phyloP scores from a whole-genome alignment of 2,113 vertebrate genomes.

The Amphilophus citrinellus region DNA sequence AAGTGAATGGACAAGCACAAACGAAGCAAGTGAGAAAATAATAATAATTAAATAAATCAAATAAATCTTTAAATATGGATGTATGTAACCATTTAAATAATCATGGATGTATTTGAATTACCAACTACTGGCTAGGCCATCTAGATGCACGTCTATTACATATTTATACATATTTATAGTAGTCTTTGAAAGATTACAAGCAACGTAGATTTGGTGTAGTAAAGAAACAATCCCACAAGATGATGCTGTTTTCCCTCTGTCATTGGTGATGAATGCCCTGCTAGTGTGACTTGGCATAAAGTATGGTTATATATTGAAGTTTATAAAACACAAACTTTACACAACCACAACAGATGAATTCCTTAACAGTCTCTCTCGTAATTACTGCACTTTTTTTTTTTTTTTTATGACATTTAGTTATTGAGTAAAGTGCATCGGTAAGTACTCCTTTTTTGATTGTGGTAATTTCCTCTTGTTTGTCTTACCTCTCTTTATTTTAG shows the following conservation, averaged over 20 bases:
- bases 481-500: slow-evolving; percentile 21
- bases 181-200: not conserved
- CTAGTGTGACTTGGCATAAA: not conserved
- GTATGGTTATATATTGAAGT: not conserved
- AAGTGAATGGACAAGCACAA: too few relatives aligned
- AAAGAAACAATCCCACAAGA: slow-evolving; percentile 37
- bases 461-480: not conserved
- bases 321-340: not conserved
- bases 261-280: not conserved
- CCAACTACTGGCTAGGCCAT: not conserved
- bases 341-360: not conserved
- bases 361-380: not conserved
- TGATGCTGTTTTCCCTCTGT: slow-evolving; percentile 37
- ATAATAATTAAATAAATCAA: too few relatives aligned
- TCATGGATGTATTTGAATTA: not conserved
- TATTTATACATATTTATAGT: not conserved
- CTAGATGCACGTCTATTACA: not conserved
- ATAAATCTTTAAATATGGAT: too few relatives aligned
- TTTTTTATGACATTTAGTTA: not conserved
- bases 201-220: slow-evolving; percentile 8
- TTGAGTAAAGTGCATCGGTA: not conserved
- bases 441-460: not conserved
- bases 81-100: not conserved
- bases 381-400: not conserved
- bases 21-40: too few relatives aligned